These are phyloP conservation scores for Bettongia penicillata DNA, from an alignment of 2,113 vertebrate species.

Conservation along the genomic window DNA sequence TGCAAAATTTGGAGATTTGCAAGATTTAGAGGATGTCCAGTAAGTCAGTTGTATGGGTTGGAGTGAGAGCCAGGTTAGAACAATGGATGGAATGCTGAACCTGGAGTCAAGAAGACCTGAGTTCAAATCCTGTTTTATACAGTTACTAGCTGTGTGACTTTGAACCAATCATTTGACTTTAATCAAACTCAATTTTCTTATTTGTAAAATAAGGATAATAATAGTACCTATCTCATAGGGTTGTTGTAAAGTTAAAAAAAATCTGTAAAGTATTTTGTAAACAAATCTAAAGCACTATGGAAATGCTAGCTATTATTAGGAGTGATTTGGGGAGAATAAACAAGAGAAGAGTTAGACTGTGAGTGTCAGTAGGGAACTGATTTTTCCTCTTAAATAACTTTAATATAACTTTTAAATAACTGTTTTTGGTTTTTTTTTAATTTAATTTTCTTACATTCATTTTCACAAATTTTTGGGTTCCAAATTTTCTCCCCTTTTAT, in stretches of 20 bases:
- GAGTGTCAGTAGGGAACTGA: background rate
- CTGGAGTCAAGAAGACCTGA: background rate
- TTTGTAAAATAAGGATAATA: background rate
- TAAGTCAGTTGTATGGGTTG: background rate
- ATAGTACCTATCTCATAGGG: background rate
- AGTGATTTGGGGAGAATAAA: background rate
- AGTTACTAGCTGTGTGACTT: background rate
- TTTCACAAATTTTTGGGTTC: too few relatives aligned
- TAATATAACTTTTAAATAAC: too few relatives aligned
- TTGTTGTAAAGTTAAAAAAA: background rate
- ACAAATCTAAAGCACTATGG: background rate
- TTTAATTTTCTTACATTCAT: too few relatives aligned
- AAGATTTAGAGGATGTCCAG: background rate
- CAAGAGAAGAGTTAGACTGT: background rate
- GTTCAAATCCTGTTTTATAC: background rate
- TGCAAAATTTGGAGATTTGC: background rate
- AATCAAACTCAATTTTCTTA: background rate
- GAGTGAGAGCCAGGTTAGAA: background rate
- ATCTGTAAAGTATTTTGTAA: background rate
- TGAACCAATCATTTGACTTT: background rate
- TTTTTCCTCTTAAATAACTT: background rate
- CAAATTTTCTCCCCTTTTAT: too few relatives aligned
- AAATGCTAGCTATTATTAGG: background rate
- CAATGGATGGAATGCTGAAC: background rate
- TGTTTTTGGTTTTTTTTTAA: too few relatives aligned